These are phyloP conservation scores for Apomyelois bistriatella DNA, from an alignment of 2,888 invertebrate species.

Conservation along the genomic window DNA sequence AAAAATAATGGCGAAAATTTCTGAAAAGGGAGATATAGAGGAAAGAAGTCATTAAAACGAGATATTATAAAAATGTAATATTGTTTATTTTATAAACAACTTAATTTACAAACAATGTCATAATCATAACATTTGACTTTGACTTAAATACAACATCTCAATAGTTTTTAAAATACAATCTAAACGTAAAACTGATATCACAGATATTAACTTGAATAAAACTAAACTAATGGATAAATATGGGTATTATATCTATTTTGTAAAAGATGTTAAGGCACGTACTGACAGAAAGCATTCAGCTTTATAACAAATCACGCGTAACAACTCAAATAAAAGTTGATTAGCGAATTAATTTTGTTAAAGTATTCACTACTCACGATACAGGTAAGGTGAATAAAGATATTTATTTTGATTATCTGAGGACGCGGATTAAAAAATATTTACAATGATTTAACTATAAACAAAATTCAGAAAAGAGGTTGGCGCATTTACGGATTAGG, in stretches of 20 bases:
- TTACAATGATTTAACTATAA: no score
- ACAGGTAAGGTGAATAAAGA: no score
- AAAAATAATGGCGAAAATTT: no score
- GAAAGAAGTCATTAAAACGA: background rate
- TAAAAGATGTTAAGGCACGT: background rate
- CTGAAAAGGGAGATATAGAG: background rate
- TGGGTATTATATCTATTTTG: background rate
- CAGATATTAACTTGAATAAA: constrained; percentile 36
- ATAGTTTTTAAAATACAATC: constrained; percentile 39
- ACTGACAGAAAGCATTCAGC: background rate
- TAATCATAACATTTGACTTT: constrained; percentile 56
- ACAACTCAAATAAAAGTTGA: no score
- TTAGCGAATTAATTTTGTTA: no score
- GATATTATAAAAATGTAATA: constrained; percentile 30
- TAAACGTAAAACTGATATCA: constrained; percentile 62
- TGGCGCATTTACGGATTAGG: no score
- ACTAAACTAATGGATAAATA: constrained; percentile 8
- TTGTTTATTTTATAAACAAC: constrained; percentile 75
- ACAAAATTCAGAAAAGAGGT: no score
- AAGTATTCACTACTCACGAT: no score
- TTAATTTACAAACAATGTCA: constrained; percentile 58
- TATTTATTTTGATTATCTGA: no score
- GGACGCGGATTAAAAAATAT: no score
- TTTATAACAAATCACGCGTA: no score
- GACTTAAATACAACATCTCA: constrained; percentile 56